A percentile compares a stretch with the other conserved stretches of the same genome.
These are phyloP conservation scores for Drosophila repletoides DNA, from an alignment of 1,140 invertebrate species.

Conservation along the genomic window DNA sequence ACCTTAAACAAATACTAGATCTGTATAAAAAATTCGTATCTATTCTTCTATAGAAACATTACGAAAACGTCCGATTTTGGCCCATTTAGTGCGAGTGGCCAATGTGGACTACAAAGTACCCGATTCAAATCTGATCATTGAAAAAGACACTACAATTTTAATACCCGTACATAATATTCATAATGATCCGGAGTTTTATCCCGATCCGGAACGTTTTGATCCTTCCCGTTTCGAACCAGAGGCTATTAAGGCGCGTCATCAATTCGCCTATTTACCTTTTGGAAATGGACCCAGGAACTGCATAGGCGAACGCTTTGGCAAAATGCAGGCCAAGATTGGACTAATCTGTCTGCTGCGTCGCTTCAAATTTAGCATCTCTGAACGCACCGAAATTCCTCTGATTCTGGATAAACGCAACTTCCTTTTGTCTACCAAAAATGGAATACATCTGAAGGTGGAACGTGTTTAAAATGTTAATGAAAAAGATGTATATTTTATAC, in stretches of 20 bases:
- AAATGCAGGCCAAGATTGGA: conserved; percentile 83
- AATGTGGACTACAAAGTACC: conserved; percentile 83
- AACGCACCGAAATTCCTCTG: conserved; percentile 52
- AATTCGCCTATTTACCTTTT: conserved; percentile 86
- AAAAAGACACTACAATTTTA: conserved; percentile 83
- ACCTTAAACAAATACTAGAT: background rate
- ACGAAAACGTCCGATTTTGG: conserved; percentile 83
- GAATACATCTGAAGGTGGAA: conserved; percentile 56
- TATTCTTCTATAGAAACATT: conserved; percentile 72
- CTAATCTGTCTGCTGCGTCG: conserved; percentile 82
- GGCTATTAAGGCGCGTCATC: conserved; percentile 81
- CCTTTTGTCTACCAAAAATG: conserved; percentile 19
- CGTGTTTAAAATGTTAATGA: conserved; percentile 15
- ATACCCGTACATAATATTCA: conserved; percentile 86
- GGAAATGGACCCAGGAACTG: conserved; percentile 88
- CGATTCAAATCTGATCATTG: conserved; percentile 79
- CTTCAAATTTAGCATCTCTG: conserved; percentile 65
- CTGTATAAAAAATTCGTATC: background rate
- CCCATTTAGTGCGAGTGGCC: conserved; percentile 81
- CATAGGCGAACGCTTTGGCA: conserved; percentile 85
- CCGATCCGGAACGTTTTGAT: conserved; percentile 85
- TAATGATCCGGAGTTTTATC: conserved; percentile 83
- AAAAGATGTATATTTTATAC: no score
- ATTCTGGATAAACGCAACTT: conserved; percentile 9
- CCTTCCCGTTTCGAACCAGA: conserved; percentile 85